Evolutionary conservation across 30 jellyfish, hydroid and myxozoan species (phyloP).

Genomic region (Nemopilema nomurai): DNA sequence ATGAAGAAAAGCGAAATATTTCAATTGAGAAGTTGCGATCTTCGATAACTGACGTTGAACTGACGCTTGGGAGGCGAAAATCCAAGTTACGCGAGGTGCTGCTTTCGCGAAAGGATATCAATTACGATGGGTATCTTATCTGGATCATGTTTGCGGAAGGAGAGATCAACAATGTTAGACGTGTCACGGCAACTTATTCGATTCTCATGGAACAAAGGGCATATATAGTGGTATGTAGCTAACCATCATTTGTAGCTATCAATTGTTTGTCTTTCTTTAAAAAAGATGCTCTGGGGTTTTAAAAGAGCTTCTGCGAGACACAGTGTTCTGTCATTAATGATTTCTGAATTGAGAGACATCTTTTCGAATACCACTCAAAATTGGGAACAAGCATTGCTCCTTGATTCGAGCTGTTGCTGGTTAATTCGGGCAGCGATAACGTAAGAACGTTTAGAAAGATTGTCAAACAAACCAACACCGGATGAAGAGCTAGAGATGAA

Average conservation of each 20-base stretch:
- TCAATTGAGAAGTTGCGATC: constrained; percentile 36
- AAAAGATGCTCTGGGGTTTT: too few species aligned
- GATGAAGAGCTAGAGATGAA: too few species aligned
- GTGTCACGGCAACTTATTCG: constrained; percentile 69
- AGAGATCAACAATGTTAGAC: constrained; percentile 59
- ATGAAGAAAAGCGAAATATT: constrained; percentile 24
- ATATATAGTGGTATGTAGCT: constrained; percentile 53
- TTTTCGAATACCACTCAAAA: too few species aligned
- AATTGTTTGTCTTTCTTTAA: background rate
- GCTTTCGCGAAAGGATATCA: constrained; percentile 42
- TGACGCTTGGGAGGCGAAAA: constrained; percentile 38
- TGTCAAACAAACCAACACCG: too few species aligned
- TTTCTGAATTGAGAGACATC: too few species aligned
- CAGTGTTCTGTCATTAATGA: too few species aligned
- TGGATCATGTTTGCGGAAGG: constrained; percentile 92
- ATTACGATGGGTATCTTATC: constrained; percentile 58
- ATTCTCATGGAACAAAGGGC: constrained; percentile 72
- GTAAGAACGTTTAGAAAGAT: too few species aligned
- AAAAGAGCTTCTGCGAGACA: too few species aligned
- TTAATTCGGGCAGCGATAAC: too few species aligned
- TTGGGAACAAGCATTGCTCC: too few species aligned
- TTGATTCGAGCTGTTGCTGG: too few species aligned
- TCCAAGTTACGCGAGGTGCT: constrained; percentile 27
- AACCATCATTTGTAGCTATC: background rate
- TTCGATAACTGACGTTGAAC: constrained; percentile 30